These are phyloP conservation scores for Pantherophis guttatus DNA, from an alignment of 2,113 vertebrate species.

Conservation along the genomic window DNA sequence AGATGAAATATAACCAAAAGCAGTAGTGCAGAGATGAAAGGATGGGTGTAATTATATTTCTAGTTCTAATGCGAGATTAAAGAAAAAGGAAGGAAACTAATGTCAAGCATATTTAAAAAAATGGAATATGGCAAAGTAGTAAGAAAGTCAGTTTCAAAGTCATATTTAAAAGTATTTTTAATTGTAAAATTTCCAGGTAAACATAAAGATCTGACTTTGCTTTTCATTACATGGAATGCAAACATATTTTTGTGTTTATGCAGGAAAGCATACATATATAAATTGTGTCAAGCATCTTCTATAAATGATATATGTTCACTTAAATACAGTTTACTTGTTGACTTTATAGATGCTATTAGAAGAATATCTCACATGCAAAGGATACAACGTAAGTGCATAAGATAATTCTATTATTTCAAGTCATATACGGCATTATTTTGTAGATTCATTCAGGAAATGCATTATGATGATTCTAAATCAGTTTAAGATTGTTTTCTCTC, in stretches of 20 bases:
- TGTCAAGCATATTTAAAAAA: background rate
- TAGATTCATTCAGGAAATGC: background rate
- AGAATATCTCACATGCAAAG: background rate
- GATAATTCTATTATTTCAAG: background rate
- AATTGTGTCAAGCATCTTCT: background rate
- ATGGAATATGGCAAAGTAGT: background rate
- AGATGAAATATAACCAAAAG: background rate
- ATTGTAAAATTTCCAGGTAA: background rate
- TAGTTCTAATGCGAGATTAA: background rate
- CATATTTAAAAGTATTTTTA: background rate
- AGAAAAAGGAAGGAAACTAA: background rate
- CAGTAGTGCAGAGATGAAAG: background rate
- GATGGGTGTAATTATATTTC: background rate
- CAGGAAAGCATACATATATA: background rate
- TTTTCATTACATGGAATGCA: background rate
- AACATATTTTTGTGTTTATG: background rate
- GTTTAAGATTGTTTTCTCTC: background rate
- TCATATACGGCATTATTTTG: background rate
- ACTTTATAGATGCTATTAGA: background rate
- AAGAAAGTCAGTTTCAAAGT: background rate
- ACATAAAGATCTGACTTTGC: background rate
- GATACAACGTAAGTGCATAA: background rate
- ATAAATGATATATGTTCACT: background rate
- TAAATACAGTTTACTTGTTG: background rate
- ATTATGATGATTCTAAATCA: background rate